Conservation (phyloP, 2,888 invertebrate genomes). For the Ophion costatus region DNA sequence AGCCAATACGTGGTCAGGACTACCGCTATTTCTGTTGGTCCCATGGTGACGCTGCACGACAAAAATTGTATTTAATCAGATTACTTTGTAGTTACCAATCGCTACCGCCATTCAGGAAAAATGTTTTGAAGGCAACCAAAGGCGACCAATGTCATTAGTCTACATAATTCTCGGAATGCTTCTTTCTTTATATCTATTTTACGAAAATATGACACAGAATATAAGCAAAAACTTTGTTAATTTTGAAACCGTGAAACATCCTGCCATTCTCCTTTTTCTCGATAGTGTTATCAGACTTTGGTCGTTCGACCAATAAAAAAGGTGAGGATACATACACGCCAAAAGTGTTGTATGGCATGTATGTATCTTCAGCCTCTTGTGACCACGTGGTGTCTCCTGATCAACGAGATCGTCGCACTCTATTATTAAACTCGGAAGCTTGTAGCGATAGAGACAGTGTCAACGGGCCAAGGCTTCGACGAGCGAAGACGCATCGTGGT, state of each 20-base stretch:
- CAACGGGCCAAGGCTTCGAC: constrained; percentile 61
- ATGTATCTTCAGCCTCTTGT: constrained; percentile 20
- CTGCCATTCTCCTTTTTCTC: not conserved
- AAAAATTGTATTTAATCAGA: constrained; percentile 70
- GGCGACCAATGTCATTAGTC: not conserved
- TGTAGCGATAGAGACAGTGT: constrained; percentile 49
- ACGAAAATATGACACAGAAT: not conserved
- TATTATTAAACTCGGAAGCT: constrained; percentile 63
- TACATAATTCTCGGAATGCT: not conserved
- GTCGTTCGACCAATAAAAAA: not conserved
- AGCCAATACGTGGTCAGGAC: constrained; percentile 79
- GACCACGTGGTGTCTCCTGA: constrained; percentile 52
- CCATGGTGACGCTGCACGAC: constrained; percentile 77
- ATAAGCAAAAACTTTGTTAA: not conserved
- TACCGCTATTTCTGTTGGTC: constrained; percentile 76
- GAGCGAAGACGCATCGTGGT: constrained; percentile 40
- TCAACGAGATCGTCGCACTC: constrained; percentile 52
- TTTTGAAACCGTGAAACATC: not conserved
- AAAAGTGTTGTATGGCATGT: constrained; percentile 2
- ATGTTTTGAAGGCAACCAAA: not conserved
- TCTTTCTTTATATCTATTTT: not conserved
- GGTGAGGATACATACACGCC: not conserved
- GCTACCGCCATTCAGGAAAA: constrained; percentile 3
- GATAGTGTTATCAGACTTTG: not conserved
- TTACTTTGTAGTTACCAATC: constrained; percentile 64